A percentile compares a stretch with the other conserved stretches of the same genome.
Evolutionary conservation across 2,888 invertebrate species (phyloP).

Genomic region (Drosophila atripex): DNA sequence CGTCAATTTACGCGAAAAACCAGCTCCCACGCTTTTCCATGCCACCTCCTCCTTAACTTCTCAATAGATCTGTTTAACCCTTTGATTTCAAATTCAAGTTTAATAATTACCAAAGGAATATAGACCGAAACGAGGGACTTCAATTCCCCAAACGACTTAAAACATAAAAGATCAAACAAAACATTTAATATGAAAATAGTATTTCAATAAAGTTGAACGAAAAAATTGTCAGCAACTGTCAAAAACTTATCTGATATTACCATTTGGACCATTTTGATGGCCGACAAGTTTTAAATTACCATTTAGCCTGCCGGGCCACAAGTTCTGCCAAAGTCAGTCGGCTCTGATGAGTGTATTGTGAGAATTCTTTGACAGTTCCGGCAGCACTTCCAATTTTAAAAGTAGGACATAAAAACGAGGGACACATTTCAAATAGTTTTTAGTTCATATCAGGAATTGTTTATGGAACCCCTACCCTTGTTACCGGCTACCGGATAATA

Average conservation of each 20-base stretch:
- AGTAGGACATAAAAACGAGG: neutral
- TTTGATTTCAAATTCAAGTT: slow-evolving; percentile 60
- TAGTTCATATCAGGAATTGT: slow-evolving; percentile 10
- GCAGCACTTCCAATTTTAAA: slow-evolving; percentile 38
- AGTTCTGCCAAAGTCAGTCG: slow-evolving; percentile 33
- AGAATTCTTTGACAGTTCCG: slow-evolving; percentile 41
- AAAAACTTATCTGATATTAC: slow-evolving; percentile 22
- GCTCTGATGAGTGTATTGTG: slow-evolving; percentile 34
- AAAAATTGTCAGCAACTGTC: slow-evolving; percentile 35
- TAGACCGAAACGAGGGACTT: slow-evolving; percentile 1
- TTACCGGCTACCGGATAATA: neutral
- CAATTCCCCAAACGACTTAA: neutral
- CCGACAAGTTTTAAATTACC: slow-evolving; percentile 51
- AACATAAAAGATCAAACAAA: neutral
- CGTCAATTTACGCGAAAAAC: slow-evolving; percentile 67
- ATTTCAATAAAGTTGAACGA: slow-evolving; percentile 24
- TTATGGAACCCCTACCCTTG: neutral
- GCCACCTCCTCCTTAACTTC: slow-evolving; percentile 1
- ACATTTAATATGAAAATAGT: slow-evolving; percentile 14
- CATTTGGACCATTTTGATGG: slow-evolving; percentile 8
- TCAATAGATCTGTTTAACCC: slow-evolving; percentile 9
- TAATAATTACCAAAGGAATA: slow-evolving; percentile 14
- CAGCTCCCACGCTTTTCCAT: neutral
- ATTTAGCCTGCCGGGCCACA: slow-evolving; percentile 37
- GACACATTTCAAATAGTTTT: neutral